Conservation (phyloP, 2,113 vertebrate species). For the Raja brachyura region DNA sequence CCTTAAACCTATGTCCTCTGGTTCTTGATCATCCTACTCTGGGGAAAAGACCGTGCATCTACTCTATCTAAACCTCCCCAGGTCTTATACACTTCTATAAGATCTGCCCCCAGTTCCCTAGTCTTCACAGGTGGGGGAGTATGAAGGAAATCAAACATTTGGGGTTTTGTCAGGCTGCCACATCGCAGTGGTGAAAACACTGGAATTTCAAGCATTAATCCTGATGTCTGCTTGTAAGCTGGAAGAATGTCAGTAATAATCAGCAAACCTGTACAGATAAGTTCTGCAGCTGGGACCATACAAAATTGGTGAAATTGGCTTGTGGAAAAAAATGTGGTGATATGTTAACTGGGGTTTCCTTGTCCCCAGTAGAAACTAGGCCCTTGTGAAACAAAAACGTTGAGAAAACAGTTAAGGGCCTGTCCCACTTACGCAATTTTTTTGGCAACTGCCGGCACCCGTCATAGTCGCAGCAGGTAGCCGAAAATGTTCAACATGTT, state of each 20-base stretch:
- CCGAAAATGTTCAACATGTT: too few species aligned
- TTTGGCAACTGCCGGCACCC: too few species aligned
- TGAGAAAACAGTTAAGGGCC: neutral
- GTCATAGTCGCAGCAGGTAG: too few species aligned
- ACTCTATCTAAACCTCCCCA: too few species aligned
- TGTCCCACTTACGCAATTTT: too few species aligned
- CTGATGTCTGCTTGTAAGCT: slow-evolving; percentile 30
- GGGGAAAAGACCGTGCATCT: too few species aligned
- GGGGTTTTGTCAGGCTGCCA: slow-evolving; percentile 26
- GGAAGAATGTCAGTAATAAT: slow-evolving; percentile 31
- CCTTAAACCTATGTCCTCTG: too few species aligned
- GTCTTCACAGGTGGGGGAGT: too few species aligned
- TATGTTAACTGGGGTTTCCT: slow-evolving; percentile 33
- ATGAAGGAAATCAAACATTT: slow-evolving; percentile 6
- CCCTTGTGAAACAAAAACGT: neutral
- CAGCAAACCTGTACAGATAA: neutral
- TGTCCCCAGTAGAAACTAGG: neutral
- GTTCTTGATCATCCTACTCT: too few species aligned
- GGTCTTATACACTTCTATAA: too few species aligned
- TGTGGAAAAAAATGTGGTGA: slow-evolving; percentile 23
- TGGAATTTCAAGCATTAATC: slow-evolving; percentile 35
- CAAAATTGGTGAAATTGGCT: slow-evolving; percentile 34
- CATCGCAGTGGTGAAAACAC: slow-evolving; percentile 7
- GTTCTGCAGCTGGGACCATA: slow-evolving; percentile 12
- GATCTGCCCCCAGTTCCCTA: too few species aligned